Conservation (phyloP, 2,797 vertebrate species). For the Anisognathus igniventris region DNA sequence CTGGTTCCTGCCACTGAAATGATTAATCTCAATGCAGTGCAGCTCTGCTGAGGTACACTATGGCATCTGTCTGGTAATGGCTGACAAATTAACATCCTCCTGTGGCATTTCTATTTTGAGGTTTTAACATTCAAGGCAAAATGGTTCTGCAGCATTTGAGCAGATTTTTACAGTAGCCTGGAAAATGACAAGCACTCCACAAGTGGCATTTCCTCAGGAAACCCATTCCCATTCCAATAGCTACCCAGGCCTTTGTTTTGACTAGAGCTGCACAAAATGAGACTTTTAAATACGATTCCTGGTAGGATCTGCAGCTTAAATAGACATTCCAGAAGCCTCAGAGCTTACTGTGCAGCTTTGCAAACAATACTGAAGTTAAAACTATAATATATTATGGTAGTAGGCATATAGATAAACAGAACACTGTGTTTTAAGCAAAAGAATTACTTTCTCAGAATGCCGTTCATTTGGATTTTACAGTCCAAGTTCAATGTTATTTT, state of each 20-base stretch:
- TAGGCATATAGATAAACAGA: not conserved
- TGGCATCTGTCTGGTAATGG: not conserved
- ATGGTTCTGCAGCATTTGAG: not conserved
- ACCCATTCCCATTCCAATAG: not conserved
- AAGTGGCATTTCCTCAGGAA: constrained; percentile 58
- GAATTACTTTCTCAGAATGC: not conserved
- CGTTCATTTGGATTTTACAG: not conserved
- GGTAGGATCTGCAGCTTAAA: constrained; percentile 1
- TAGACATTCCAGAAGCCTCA: not conserved
- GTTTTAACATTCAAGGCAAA: not conserved
- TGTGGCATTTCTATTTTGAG: not conserved
- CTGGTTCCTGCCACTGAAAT: not conserved
- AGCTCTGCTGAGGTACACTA: not conserved
- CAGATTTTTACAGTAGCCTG: not conserved
- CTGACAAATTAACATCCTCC: not conserved
- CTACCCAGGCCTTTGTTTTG: constrained; percentile 20
- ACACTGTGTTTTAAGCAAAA: not conserved
- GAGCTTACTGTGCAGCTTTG: not conserved
- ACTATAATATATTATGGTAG: not conserved
- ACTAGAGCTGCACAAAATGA: not conserved
- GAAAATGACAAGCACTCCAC: not conserved
- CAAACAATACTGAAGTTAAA: not conserved
- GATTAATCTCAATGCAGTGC: not conserved
- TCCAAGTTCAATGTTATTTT: not conserved
- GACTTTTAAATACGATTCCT: not conserved